Conservation (phyloP, 37 sponge, comb jelly and placozoan genomes). For the Amphimedon queenslandica region DNA sequence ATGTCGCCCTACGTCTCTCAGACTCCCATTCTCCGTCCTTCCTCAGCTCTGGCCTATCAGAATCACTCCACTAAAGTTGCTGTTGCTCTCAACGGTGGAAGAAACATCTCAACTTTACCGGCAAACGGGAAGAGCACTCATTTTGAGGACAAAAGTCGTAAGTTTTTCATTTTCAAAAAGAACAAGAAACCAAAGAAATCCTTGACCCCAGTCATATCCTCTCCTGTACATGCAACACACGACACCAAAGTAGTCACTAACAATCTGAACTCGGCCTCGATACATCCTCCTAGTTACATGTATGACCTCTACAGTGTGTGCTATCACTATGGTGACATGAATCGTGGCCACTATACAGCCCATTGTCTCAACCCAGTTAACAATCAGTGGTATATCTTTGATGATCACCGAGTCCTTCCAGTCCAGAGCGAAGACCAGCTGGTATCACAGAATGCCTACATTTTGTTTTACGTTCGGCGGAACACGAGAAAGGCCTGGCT, state of each 20-base stretch:
- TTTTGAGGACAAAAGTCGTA: not conserved
- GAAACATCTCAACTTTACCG: constrained; percentile 12
- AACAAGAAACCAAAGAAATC: constrained; percentile 11
- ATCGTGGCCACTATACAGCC: constrained; percentile 87
- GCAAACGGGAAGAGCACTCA: constrained; percentile 11
- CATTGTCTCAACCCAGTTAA: constrained; percentile 65
- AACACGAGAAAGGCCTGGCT: no score
- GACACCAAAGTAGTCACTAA: not conserved
- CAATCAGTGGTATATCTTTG: constrained; percentile 68
- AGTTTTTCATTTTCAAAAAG: constrained; percentile 5
- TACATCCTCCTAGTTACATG: constrained; percentile 1
- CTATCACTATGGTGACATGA: constrained; percentile 84
- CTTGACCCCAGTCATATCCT: not conserved
- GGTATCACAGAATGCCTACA: constrained; percentile 68
- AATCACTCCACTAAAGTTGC: not conserved
- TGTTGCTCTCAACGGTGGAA: not conserved
- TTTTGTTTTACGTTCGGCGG: constrained; percentile 79
- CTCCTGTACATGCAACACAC: not conserved
- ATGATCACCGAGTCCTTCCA: constrained; percentile 68
- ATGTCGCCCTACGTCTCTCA: constrained; percentile 73
- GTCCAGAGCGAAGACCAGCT: constrained; percentile 43
- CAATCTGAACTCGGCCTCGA: not conserved
- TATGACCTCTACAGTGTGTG: constrained; percentile 90
- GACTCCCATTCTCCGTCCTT: constrained; percentile 5
- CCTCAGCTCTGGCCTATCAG: constrained; percentile 9